Base-by-base conservation (phyloP, 2,888 invertebrate genomes). In the Metalampra italica region DNA sequence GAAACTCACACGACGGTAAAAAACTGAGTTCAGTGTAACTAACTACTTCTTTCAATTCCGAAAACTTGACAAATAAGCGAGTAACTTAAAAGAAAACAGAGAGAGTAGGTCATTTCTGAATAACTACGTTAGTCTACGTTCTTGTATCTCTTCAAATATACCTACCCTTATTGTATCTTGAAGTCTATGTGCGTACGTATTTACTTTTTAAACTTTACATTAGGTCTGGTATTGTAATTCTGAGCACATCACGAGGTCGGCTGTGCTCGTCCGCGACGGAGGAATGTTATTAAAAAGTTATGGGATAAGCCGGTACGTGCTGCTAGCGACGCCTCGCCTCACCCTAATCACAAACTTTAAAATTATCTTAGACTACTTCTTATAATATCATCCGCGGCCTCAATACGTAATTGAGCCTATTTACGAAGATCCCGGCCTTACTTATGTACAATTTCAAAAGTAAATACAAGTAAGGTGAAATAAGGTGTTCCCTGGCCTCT, bases 221-320 rank as follows among this genome's bases (percentile, higher is more conserved):
- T 72, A 73, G 66, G 66, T 65, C 63, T 62, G 70, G 60, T 66
- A 68, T 77, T 75, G 67, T 67, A 72, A 81, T 78, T 75, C 80
- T 64, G 71, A 66, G 72, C 80, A 82, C 80, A 83, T 75, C 78
- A 72, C 76, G 76, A 80, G 73, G 74, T 69, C 75, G 77, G 77
- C 68, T 75, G 68, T 68, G 75, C 68, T 73, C 78, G 73, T 72
- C 75, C 76, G 76, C 75, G 70, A 77, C 78, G 77, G 74, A 74
- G 77, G 79, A 83, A 86, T 80, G 81, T 83, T 86, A 87, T 88
- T 87, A 87, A 83, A 87, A 88, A 88, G 86, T 88, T 86, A 81
- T 79, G 78, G 81, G 78, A 84, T 83, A 80, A 83, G 82, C 79
- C 67, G 63, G 62, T 73, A 82, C 82, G 85, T 83, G 84, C 66